Evolutionary conservation across 2,113 vertebrate genomes (phyloP), one percentile per base, ranked within the genome.

Genomic region (Lagenorhynchus albirostris): DNA sequence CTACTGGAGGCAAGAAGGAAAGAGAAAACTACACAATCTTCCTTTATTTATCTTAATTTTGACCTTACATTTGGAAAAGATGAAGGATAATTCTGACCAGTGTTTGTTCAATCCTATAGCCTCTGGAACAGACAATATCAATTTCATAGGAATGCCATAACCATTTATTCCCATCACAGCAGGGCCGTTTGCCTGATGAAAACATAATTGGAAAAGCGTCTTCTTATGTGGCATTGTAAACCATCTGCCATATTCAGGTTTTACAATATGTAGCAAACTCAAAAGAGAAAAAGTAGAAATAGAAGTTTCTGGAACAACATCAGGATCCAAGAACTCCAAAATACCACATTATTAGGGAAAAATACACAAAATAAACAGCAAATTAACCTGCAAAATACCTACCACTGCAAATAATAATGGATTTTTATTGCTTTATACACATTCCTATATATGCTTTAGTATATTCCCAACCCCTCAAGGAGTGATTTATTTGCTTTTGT

Each of bases 1-100:
- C 29, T 13, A 63, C 17, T 14, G 3, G 6, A 14, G 44, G 11
- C 50, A 91, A 47, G 29, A 85, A 33, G 41, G 2, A 88, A 95
- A 80, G 8, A 4, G 7, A 70, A 94, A 77, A 80, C 8, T 8
- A 36, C 21, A 70, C 6, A 6, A 0, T 31, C 58, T 86, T 58
- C 62, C 68, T 89, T 68, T 82, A 67, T 89, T 85, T 77, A 68
- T 82, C 77, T 89, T 67, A 58, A 6, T 60, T 74, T 86, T 89
- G 70, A 93, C 67, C 25, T 91, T 68, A 33, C 55, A 71, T 97
- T 82, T 93, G 36, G 50, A 73, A 97, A 96, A 95, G 50, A 26
- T 88, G 33, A 93, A 73, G 23, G 67, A 12, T 70, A 87, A 82
- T 96, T 79, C 55, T 74, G 47, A 50, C 55, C 92, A 58, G 14